Evolutionary conservation across 2,797 vertebrate species (phyloP).

Genomic region (Anguilla marmorata): DNA sequence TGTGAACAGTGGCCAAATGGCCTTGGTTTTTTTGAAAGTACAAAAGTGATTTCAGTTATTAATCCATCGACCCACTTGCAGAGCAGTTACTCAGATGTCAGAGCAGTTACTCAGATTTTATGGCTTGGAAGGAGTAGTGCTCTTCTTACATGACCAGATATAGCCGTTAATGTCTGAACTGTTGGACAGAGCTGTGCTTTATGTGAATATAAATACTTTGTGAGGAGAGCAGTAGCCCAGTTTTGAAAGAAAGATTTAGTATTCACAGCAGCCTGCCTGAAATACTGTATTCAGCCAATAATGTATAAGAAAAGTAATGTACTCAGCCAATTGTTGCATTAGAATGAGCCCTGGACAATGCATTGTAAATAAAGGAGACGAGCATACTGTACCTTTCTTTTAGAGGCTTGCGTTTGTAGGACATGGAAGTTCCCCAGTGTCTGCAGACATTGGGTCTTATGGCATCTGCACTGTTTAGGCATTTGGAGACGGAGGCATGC

Average conservation of each 20-base stretch:
- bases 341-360: slow-evolving; percentile 9
- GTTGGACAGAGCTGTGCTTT: neutral
- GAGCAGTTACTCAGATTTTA: neutral
- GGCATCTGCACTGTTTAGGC: neutral
- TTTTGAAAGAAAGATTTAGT: neutral
- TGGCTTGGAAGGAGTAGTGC: neutral
- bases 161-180: neutral
- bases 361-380: neutral
- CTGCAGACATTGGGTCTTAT: neutral
- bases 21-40: neutral
- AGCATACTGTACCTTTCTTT: slow-evolving; percentile 3
- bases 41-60: neutral
- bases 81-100: neutral
- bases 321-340: neutral
- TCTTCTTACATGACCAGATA: neutral
- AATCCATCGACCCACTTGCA: neutral
- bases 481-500: neutral
- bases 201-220: neutral
- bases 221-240: neutral
- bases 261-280: neutral
- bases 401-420: neutral
- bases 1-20: neutral
- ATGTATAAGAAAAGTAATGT: neutral
- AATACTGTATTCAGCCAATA: neutral
- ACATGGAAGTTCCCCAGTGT: neutral